phyloP scores from a whole-genome alignment of 2,888 invertebrate species.

The Metellina segmentata region DNA sequence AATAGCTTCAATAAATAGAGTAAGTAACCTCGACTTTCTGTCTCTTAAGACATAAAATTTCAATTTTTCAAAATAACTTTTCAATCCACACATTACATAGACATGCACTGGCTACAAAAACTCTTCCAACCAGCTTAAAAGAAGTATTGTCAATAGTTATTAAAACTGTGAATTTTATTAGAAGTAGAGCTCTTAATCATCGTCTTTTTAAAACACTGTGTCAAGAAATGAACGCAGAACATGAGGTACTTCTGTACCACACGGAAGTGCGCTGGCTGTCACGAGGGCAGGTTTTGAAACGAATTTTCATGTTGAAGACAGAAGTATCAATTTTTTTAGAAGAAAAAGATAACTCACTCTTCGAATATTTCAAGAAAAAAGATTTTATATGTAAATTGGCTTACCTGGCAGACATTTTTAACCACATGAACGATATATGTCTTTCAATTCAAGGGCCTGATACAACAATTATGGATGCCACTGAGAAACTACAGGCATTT shows the following conservation, averaged over 20 bases:
- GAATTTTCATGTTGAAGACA: slow-evolving; percentile 64
- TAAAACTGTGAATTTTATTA: slow-evolving; percentile 49
- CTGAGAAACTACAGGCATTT: slow-evolving; percentile 61
- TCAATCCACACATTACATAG: too few species aligned
- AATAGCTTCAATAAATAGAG: too few species aligned
- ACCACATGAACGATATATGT: slow-evolving; percentile 69
- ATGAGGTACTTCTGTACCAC: slow-evolving; percentile 59
- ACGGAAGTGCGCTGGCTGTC: slow-evolving; percentile 62
- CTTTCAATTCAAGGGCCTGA: slow-evolving; percentile 70
- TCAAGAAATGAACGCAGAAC: slow-evolving; percentile 61
- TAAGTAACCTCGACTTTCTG: too few species aligned
- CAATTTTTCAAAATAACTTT: too few species aligned
- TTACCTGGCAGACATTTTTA: slow-evolving; percentile 70
- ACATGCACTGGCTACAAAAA: slow-evolving; percentile 67
- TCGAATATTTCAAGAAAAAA: slow-evolving; percentile 66
- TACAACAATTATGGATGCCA: slow-evolving; percentile 62
- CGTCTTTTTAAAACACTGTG: slow-evolving; percentile 51
- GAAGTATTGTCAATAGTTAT: slow-evolving; percentile 69
- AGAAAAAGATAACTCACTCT: slow-evolving; percentile 58
- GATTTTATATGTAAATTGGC: slow-evolving; percentile 70
- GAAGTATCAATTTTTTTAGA: slow-evolving; percentile 62
- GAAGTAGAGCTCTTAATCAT: neutral
- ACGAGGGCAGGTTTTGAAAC: slow-evolving; percentile 64
- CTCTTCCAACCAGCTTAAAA: slow-evolving; percentile 71
- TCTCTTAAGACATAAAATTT: too few species aligned